Conservation (phyloP, 1,140 invertebrate species). For the Pantala flavescens region DNA sequence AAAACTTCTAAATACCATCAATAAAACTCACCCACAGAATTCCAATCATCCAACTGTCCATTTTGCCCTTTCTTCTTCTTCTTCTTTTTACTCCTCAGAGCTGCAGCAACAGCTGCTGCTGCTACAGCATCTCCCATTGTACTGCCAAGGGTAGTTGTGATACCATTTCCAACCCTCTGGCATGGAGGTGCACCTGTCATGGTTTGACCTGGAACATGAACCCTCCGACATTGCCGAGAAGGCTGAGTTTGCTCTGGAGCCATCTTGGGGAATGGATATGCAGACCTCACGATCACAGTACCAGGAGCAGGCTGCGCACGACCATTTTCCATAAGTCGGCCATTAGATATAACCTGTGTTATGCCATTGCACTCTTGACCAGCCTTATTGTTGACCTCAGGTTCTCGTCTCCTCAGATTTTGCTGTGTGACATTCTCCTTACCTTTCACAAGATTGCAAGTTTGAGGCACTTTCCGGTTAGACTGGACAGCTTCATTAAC, state of each 20-base stretch:
- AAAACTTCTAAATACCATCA: too few relatives aligned
- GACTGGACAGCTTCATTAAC: neutral
- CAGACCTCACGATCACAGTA: neutral
- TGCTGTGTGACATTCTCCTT: conserved; percentile 18
- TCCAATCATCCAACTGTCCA: conserved; percentile 40
- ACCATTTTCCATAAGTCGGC: conserved; percentile 36
- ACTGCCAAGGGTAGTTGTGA: conserved; percentile 23
- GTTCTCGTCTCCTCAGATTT: conserved; percentile 25
- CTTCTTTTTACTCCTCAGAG: conserved; percentile 34
- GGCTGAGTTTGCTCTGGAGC: neutral
- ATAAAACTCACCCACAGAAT: conserved; percentile 42
- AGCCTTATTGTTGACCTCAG: conserved; percentile 31
- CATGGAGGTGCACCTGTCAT: neutral
- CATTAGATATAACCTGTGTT: conserved; percentile 34
- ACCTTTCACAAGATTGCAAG: conserved; percentile 8
- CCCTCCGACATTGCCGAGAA: neutral
- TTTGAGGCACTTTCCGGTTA: neutral
- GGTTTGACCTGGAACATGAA: conserved; percentile 2
- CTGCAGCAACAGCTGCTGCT: conserved; percentile 22
- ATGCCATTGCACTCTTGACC: conserved; percentile 37
- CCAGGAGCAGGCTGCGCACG: neutral
- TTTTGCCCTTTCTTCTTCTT: conserved; percentile 39
- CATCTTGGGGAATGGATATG: neutral
- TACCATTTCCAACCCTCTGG: conserved; percentile 18
- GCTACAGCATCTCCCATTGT: conserved; percentile 28